These are phyloP conservation scores for Liodrosophila aerea DNA, from an alignment of 2,888 invertebrate genomes.

Conservation along the genomic window DNA sequence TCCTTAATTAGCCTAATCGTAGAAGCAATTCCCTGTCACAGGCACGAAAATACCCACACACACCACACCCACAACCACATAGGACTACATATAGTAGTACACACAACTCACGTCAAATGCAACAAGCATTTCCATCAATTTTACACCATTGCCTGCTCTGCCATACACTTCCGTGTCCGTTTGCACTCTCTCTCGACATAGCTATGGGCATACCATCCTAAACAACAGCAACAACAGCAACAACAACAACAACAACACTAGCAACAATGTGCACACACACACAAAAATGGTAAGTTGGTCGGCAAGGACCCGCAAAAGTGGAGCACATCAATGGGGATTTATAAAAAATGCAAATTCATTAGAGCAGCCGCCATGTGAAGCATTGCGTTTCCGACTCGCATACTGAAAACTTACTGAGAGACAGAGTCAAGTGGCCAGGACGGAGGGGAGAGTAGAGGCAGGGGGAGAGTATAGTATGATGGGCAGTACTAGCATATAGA, in stretches of 20 bases:
- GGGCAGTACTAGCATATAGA: constrained; percentile 4
- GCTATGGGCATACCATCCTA: constrained; percentile 38
- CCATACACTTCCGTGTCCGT: constrained; percentile 40
- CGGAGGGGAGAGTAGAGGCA: background rate
- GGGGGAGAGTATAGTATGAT: background rate
- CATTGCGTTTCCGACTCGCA: constrained; percentile 46
- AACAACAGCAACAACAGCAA: constrained; percentile 12
- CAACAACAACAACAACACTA: constrained; percentile 14
- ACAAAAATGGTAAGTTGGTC: constrained; percentile 49
- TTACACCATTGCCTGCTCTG: constrained; percentile 23
- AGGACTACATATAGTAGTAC: background rate
- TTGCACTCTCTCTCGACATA: constrained; percentile 35
- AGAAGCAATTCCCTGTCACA: constrained; percentile 6
- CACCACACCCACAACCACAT: background rate
- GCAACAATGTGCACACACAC: constrained; percentile 20
- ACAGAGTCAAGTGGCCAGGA: background rate
- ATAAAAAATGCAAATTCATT: constrained; percentile 77
- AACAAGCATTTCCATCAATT: constrained; percentile 68
- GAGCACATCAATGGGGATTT: constrained; percentile 75
- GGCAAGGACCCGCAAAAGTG: constrained; percentile 49
- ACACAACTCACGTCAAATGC: constrained; percentile 39
- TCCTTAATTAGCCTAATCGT: constrained; percentile 10
- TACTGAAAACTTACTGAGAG: constrained; percentile 17
- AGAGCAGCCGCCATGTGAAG: constrained; percentile 55
- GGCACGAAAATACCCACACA: background rate